Evolutionary conservation across 2,888 invertebrate species (phyloP).

Genomic region (Eupithecia dodoneata): DNA sequence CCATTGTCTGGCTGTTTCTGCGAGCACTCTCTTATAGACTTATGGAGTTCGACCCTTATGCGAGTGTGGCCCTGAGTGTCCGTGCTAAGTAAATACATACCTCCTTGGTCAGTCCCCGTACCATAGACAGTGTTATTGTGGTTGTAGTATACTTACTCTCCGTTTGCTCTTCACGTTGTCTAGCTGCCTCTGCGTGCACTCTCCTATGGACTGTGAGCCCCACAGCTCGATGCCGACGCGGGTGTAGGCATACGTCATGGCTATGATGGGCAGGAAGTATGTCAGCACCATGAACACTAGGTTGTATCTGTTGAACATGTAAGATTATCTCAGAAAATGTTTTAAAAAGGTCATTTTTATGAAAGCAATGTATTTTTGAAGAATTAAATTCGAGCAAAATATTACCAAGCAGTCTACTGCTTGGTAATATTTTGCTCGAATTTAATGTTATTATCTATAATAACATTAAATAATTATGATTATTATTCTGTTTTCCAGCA

Average conservation of each 20-base stretch:
- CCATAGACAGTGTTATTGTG: not conserved
- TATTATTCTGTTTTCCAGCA: not conserved
- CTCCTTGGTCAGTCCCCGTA: not conserved
- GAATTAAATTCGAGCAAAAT: not conserved
- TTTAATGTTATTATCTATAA: too few species aligned
- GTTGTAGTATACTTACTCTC: slow-evolving; percentile 85
- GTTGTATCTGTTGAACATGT: slow-evolving; percentile 89
- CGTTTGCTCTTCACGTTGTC: slow-evolving; percentile 97
- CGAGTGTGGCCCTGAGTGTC: slow-evolving; percentile 62
- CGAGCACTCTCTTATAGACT: slow-evolving; percentile 86
- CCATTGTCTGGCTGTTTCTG: slow-evolving; percentile 94
- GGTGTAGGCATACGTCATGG: slow-evolving; percentile 96
- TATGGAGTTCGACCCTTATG: slow-evolving; percentile 88
- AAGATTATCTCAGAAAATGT: not conserved
- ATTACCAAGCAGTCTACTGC: not conserved
- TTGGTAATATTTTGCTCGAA: too few species aligned
- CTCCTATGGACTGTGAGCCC: slow-evolving; percentile 98
- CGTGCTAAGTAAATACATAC: not conserved
- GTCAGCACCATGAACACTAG: slow-evolving; percentile 94
- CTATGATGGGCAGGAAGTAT: slow-evolving; percentile 96
- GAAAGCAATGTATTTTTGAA: not conserved
- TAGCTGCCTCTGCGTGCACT: slow-evolving; percentile 95
- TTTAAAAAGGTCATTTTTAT: not conserved
- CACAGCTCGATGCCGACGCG: slow-evolving; percentile 95
- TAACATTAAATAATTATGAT: not conserved